Evolutionary conservation across 2,797 vertebrate species (phyloP), one percentile per base, ranked within the genome.

Genomic region (Podarcis siculus): DNA sequence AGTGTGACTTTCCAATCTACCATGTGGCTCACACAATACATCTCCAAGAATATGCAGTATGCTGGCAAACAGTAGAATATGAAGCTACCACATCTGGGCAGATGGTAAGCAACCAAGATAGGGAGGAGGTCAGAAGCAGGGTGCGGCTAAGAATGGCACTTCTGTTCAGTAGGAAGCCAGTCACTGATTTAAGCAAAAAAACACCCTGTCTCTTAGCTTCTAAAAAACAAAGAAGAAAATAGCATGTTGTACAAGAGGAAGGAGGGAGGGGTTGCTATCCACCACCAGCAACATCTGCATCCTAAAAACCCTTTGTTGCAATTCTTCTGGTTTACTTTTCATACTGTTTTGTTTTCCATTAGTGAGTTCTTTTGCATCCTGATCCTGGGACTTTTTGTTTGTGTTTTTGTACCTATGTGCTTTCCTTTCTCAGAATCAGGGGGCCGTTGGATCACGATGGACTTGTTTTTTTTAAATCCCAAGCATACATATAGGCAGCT

Each of bases 291-390:
- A 83, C 30, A 23, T 83, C 64, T 87, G 80, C 3, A 67, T 2
- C 17, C 81, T 55, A 77, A 12, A 49, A 83, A 27, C 19, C 8
- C 49, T 87, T 87, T 81, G 85, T 73, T 73, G 78, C 30, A 73
- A 71, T 72, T 19, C 12, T 66, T 27, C 23, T 42, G 30, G 27
- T 82, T 85, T 75, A 25, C 42, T 82, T 49, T 78, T 78, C n/a
- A 42, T 32, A 84, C 13, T 71, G 21, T 23, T 72, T 79, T 61
- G 17, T 42, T 72, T 84, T 71, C 27, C 27, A 78, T 37, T 71
- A 30, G 17, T 61, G 78, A 83, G 80, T 87, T 84, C 45, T 27
- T 72, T 79, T 88, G 30, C 45, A 72, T 83, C 42, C 42, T 83
- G 32, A 83, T 78, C 25, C 25, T 39, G 17, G 6, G 12, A 77